These are phyloP conservation scores for Drosophila quadrilineata DNA, from an alignment of 1,140 invertebrate species.

Conservation along the genomic window DNA sequence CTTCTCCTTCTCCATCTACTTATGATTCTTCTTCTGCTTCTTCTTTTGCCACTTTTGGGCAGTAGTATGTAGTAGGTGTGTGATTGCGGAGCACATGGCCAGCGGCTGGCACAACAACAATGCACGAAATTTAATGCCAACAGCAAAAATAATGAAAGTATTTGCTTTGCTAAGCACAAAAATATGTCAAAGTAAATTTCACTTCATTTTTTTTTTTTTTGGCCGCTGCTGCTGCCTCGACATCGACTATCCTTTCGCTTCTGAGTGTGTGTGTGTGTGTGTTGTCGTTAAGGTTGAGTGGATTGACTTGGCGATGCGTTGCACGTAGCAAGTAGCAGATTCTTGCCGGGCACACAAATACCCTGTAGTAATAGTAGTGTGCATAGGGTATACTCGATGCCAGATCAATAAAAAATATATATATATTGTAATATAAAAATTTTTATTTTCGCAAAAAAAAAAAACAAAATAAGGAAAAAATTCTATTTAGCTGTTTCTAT, in stretches of 20 bases:
- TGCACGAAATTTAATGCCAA: conserved; percentile 71
- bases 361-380: neutral
- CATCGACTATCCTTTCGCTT: conserved; percentile 30
- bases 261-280: conserved; percentile 17
- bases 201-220: conserved; percentile 61
- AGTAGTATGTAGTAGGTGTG: conserved; percentile 10
- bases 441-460: no score
- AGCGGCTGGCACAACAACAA: conserved; percentile 44
- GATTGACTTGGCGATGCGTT: conserved; percentile 54
- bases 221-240: conserved; percentile 16
- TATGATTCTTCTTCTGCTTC: neutral
- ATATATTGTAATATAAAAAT: no score
- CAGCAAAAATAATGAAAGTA: conserved; percentile 79
- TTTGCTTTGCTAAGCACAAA: conserved; percentile 80
- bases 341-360: conserved; percentile 47
- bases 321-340: conserved; percentile 62
- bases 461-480: no score
- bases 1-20: neutral
- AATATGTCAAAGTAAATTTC: conserved; percentile 80
- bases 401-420: neutral
- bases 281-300: conserved; percentile 35
- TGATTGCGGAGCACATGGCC: conserved; percentile 18
- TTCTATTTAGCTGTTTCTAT: no score
- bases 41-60: neutral
- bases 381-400: neutral